These are phyloP conservation scores for Trematocara variabile DNA, from an alignment of 2,113 vertebrate genomes.

Conservation along the genomic window DNA sequence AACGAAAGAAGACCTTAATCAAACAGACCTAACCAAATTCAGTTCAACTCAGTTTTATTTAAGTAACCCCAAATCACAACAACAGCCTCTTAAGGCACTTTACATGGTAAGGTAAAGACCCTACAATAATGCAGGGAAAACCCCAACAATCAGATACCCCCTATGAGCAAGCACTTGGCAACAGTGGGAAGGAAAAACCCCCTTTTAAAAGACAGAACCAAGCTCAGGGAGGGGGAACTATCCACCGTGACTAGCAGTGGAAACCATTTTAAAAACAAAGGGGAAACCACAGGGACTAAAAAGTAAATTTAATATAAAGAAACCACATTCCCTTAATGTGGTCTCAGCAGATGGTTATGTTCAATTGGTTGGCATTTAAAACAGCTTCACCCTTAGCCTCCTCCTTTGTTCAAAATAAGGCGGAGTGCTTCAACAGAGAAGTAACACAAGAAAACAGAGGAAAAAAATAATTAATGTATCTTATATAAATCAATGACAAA, in stretches of 20 bases:
- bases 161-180: fast-evolving
- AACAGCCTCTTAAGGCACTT: fast-evolving
- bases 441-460: fast-evolving
- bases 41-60: not conserved
- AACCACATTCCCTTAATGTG: not conserved
- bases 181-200: fast-evolving
- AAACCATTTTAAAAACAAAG: not conserved
- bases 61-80: not conserved
- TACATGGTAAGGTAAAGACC: not conserved
- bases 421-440: fast-evolving
- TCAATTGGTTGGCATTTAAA: not conserved
- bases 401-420: not conserved
- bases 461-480: fast-evolving
- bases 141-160: not conserved
- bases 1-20: not conserved
- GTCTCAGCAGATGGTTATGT: not conserved
- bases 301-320: not conserved
- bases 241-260: not conserved
- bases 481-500: not conserved
- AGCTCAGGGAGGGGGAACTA: not conserved
- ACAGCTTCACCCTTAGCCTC: not conserved
- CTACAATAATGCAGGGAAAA: not conserved
- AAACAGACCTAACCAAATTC: not conserved
- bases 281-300: fast-evolving
- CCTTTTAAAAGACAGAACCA: not conserved